Evolutionary conservation across 2,888 invertebrate genomes (phyloP), one percentile per base, ranked within the genome.

Genomic region (Ophion ventricosus): DNA sequence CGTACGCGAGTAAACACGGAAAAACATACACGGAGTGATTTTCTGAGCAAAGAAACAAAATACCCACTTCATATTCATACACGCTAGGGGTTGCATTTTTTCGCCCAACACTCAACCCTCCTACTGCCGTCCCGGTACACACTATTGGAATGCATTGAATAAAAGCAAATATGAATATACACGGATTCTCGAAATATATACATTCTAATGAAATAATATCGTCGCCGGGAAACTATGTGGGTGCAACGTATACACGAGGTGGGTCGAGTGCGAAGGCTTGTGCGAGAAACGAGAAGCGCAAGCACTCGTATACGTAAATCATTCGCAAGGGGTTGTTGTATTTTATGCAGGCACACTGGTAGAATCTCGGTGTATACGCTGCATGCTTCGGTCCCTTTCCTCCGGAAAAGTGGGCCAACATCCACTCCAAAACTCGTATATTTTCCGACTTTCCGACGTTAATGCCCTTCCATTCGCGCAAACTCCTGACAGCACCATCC

Each of bases 141-240:
- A 14, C 66, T 64, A 79, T 82, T 79, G 79, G 76, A 79, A 82
- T 61, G 66, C 76, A 79, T 76, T 73, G 76, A 84, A 84, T 82
- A 67, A 66, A 82, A 76, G 56, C 49, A 82, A 75, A 81, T 78
- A 78, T 82, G 82, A 82, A 84, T 76, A 76, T 79, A 76, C 79
- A 59, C 75, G 74, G 40, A 61, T 78, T 11, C 64, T 40, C 14
- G 75, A 70, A 80, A 81, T 81, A 78, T 75, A 78, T 75, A 75
- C 81, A 81, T 82, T 79, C 67, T 70, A 84, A 84, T 84, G 84
- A 84, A 84, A 84, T 82, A 84, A 84, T 82, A 75, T 84, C 75
- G 76, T 78, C 72, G 79, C 57, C 20, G 67, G 82, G 72, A 79
- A 82, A 82, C 72, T 79, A 69, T 79, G 79, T 73, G 82, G 82